phyloP scores from a whole-genome alignment of 2,888 invertebrate species.

The Drosophila demipolita region DNA sequence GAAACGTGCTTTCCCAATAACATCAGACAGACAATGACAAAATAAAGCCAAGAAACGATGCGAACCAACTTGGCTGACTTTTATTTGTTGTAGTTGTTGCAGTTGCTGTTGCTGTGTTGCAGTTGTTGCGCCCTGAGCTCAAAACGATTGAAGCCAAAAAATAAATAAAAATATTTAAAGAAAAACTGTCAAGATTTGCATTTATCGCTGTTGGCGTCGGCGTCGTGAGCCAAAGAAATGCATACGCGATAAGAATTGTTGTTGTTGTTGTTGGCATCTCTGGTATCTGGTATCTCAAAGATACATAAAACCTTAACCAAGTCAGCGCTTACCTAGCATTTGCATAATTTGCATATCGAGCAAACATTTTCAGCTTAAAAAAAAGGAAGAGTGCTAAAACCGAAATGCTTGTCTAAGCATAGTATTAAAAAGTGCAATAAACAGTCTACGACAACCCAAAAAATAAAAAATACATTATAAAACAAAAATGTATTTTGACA shows the following conservation, averaged over 20 bases:
- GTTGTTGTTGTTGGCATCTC: constrained; percentile 15
- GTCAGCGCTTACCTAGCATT: constrained; percentile 58
- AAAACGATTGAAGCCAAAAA: constrained; percentile 65
- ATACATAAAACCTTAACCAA: constrained; percentile 36
- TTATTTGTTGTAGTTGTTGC: constrained; percentile 15
- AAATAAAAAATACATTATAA: constrained; percentile 10
- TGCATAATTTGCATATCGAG: constrained; percentile 68
- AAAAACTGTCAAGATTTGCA: constrained; percentile 80
- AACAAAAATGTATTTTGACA: constrained; percentile 38
- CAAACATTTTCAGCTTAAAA: constrained; percentile 36
- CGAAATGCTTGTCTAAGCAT: constrained; percentile 28
- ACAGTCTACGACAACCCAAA: neutral
- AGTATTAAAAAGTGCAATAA: constrained; percentile 24
- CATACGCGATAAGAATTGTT: constrained; percentile 67
- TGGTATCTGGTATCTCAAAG: constrained; percentile 57
- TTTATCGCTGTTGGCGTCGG: constrained; percentile 48
- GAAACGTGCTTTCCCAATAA: constrained; percentile 78
- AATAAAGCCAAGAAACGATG: constrained; percentile 65
- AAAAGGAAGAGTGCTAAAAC: constrained; percentile 8
- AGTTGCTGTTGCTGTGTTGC: constrained; percentile 4
- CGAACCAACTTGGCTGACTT: constrained; percentile 41
- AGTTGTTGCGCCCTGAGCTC: constrained; percentile 37
- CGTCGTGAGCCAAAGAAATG: constrained; percentile 68
- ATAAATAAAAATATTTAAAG: constrained; percentile 73
- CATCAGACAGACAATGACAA: constrained; percentile 61